Conservation (phyloP, 2,888 invertebrate genomes). For the Morpho achilles region DNA sequence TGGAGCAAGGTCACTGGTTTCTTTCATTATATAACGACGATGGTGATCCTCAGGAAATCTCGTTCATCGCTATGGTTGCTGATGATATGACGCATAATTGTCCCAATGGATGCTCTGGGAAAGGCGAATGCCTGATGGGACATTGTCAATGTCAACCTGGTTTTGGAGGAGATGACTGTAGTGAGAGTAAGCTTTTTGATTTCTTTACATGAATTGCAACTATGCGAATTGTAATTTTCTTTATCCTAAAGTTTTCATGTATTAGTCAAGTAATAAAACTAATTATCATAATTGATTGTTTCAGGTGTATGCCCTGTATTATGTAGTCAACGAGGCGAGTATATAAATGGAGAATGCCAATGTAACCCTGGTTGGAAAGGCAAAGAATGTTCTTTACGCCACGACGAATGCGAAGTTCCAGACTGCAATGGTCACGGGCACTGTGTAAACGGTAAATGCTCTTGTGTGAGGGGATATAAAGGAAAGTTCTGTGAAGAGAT, state of each 20-base stretch:
- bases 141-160: constrained; percentile 98
- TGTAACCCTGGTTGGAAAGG: constrained; percentile 99
- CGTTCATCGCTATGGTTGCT: constrained; percentile 90
- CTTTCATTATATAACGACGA: constrained; percentile 97
- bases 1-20: constrained; percentile 98
- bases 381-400: constrained; percentile 95
- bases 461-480: constrained; percentile 95
- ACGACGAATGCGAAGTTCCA: constrained; percentile 97
- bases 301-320: constrained; percentile 96
- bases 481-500: constrained; percentile 96
- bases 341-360: constrained; percentile 96
- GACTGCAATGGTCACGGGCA: constrained; percentile 98
- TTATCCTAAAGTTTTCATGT: too few species aligned
- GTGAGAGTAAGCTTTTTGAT: constrained; percentile 87
- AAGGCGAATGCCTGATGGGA: constrained; percentile 96
- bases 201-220: too few species aligned
- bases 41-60: constrained; percentile 92
- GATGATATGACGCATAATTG: constrained; percentile 97
- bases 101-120: constrained; percentile 96
- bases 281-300: constrained; percentile 26
- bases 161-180: constrained; percentile 97
- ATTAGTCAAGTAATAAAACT: too few species aligned
- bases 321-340: constrained; percentile 97
- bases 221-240: too few species aligned
- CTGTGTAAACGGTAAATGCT: constrained; percentile 96